These are phyloP conservation scores for Psilopogon haemacephalus DNA, from an alignment of 2,113 vertebrate species.

Conservation along the genomic window DNA sequence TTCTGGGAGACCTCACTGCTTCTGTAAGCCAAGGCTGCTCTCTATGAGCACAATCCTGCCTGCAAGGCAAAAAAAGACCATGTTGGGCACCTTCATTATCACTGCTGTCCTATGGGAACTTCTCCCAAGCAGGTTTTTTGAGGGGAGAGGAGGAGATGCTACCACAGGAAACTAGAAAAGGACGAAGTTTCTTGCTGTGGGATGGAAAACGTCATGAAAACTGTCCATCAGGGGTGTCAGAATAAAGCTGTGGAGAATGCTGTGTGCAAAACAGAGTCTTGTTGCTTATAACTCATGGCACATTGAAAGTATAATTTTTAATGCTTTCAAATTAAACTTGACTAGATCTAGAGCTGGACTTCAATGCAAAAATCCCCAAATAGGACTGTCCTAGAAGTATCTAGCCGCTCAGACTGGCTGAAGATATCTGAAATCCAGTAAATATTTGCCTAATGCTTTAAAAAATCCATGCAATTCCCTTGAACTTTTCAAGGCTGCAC, in stretches of 20 bases:
- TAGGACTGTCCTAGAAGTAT: not conserved
- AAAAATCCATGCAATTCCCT: not conserved
- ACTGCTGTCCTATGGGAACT: not conserved
- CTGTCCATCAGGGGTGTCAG: not conserved
- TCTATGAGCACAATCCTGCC: not conserved
- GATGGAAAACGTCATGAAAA: not conserved
- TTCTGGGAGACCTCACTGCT: not conserved
- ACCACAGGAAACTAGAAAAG: not conserved
- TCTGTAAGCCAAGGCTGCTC: not conserved
- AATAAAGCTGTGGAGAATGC: not conserved
- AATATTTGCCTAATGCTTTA: not conserved
- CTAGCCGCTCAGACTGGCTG: not conserved
- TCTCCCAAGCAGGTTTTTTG: not conserved
- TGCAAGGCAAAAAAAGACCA: not conserved
- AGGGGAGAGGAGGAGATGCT: not conserved
- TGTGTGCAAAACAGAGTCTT: not conserved
- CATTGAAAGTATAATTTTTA: not conserved
- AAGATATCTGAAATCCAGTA: not conserved
- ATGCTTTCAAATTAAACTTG: not conserved
- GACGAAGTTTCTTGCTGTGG: not conserved
- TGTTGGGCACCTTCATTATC: not conserved
- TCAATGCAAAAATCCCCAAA: not conserved
- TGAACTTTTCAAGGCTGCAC: not conserved
- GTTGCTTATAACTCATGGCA: not conserved
- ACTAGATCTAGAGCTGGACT: not conserved